Evolutionary conservation across 2,797 vertebrate species (phyloP).

Genomic region (Acanthornis magna): DNA sequence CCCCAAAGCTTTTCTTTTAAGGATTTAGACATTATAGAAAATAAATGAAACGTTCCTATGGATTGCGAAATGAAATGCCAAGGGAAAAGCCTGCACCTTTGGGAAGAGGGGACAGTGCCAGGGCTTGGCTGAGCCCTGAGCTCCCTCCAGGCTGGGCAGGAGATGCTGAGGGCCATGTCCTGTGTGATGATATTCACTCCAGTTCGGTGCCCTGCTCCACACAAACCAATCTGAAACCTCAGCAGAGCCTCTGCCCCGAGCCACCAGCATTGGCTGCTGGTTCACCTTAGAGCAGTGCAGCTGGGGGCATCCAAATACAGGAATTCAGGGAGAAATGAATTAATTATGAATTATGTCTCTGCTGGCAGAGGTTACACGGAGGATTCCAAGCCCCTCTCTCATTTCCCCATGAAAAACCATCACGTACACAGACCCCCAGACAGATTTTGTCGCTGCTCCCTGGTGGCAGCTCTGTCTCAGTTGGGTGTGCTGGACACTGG

Average conservation of each 20-base stretch:
- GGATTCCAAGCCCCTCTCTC: background rate
- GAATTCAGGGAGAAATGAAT: background rate
- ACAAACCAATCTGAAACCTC: background rate
- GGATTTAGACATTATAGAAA: background rate
- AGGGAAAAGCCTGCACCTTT: background rate
- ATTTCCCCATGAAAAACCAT: background rate
- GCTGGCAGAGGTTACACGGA: fast-evolving
- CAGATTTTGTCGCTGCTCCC: background rate
- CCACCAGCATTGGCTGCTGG: background rate
- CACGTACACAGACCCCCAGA: fast-evolving
- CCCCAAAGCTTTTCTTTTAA: conserved; percentile 3
- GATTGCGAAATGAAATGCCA: background rate
- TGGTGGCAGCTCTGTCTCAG: background rate
- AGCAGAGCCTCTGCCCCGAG: background rate
- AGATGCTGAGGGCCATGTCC: background rate
- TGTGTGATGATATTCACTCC: background rate
- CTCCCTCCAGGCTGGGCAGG: background rate
- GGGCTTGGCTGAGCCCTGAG: background rate
- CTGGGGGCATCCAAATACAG: background rate
- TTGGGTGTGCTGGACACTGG: background rate
- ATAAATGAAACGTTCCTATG: background rate
- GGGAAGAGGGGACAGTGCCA: background rate
- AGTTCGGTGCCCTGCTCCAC: background rate
- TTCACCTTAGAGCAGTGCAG: background rate
- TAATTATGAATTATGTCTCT: background rate